Evolutionary conservation across 2,113 vertebrate species (phyloP), one percentile per base, ranked within the genome.

Genomic region (Triplophysa tibetana): DNA sequence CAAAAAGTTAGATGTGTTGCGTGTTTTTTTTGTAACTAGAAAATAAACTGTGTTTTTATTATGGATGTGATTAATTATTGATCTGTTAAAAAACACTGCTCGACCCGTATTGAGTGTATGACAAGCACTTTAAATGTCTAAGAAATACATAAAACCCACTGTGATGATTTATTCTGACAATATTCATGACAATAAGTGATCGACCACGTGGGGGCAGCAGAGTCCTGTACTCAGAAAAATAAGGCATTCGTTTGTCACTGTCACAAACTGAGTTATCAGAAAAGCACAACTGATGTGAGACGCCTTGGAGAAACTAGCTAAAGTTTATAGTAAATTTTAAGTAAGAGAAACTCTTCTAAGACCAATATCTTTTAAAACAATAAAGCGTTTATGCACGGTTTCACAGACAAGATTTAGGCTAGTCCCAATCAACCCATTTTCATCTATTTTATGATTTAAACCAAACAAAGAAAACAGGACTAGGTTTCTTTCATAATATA

Each of bases 121-220:
- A 60, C 54, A 60, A 5, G 70, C 70, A 58, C 11, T 58, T 41
- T 60, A 41, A 21, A 0, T 10, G 19, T 38, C 61, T 7, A 23
- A 73, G 62, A 13, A 26, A 75, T 45, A 61, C 61, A 41, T 61
- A 43, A 60, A 60, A 14, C 56, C n/a, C 13, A 74, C 52, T 73
- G 29, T 29, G 58, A 8, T 41, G 19, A 45, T 75, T 19, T 1
- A 12, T 75, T 8, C 24, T 58, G 29, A 10, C 13, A 24, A 1
- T 41, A 41, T 17, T 74, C 14, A 14, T 75, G 33, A 26, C 26
- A 62, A 26, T 19, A 12, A 3, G 8, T 12, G 13, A 26, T 14
- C 1, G 4, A 45, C 73, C 73, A 75, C 73, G 45, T 63, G 73
- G 41, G 73, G 73, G 73, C 73, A 63, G 13, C 23, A 29, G 73